Percentiles rank a stretch among this genome's conserved stretches.
These are phyloP conservation scores for Nebria ingens DNA, from an alignment of 1,140 invertebrate genomes.

Conservation along the genomic window DNA sequence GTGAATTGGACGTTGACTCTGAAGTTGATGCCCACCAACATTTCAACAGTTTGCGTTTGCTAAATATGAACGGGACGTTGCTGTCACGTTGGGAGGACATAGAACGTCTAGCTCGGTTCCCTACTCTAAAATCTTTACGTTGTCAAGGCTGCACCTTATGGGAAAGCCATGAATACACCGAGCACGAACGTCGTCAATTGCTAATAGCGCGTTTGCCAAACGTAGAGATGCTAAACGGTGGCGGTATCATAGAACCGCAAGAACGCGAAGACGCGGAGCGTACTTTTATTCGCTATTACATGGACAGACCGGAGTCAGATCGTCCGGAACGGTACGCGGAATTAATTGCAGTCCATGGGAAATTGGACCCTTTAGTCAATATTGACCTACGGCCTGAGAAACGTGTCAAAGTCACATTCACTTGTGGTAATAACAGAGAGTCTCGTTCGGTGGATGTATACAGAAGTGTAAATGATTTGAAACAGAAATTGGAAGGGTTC, in stretches of 20 bases:
- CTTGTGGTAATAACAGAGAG: slow-evolving; percentile 63
- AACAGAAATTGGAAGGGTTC: slow-evolving; percentile 65
- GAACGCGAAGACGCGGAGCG: slow-evolving; percentile 87
- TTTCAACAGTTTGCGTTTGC: slow-evolving; percentile 44
- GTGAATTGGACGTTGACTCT: slow-evolving; percentile 41
- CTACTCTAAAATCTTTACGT: slow-evolving; percentile 67
- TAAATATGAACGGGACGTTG: slow-evolving; percentile 77
- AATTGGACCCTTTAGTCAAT: slow-evolving; percentile 75
- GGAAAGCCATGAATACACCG: slow-evolving; percentile 68
- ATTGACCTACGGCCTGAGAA: slow-evolving; percentile 78
- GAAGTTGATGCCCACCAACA: slow-evolving; percentile 28
- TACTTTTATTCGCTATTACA: slow-evolving; percentile 84
- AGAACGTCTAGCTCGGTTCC: slow-evolving; percentile 70
- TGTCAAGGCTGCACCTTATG: slow-evolving; percentile 62
- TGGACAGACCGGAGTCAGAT: slow-evolving; percentile 73
- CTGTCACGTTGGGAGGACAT: slow-evolving; percentile 80
- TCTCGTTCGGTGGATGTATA: slow-evolving; percentile 66
- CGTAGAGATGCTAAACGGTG: slow-evolving; percentile 76
- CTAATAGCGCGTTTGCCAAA: slow-evolving; percentile 79
- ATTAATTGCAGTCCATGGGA: slow-evolving; percentile 69
- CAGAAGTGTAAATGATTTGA: slow-evolving; percentile 66
- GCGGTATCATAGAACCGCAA: slow-evolving; percentile 68
- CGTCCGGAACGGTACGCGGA: slow-evolving; percentile 73
- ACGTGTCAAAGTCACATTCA: slow-evolving; percentile 72
- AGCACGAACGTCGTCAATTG: slow-evolving; percentile 75